Base-by-base conservation (phyloP, 2,888 invertebrate species). In the Ectropis crepuscularia region DNA sequence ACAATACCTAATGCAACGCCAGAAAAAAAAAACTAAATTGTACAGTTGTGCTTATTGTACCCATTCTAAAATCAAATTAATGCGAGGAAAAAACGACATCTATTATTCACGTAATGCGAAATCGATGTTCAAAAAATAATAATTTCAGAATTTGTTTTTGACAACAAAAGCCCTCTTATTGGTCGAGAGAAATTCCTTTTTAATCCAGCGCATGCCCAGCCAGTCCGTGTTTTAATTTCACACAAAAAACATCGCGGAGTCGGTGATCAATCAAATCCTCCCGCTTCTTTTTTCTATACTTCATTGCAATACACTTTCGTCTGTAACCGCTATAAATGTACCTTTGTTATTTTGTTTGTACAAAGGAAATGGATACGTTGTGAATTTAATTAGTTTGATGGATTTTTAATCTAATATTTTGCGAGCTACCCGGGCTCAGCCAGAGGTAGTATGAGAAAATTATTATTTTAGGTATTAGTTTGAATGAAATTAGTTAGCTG, bases 241-340 rank as follows among this genome's bases (percentile, higher is more conserved):
- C 87, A 89, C 88, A 92, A 92, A 91, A 89, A 92, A 86, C 84
- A 74, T 83, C 85, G 84, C 76, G 73, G 85, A 86, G 82, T 85
- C 82, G 92, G 92, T 92, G 92, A 92, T 92, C 92, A 92, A 92
- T 92, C 92, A 92, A 89, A 90, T 87, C 85, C 85, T 84, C 85
- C 83, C 81, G 87, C 80, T 82, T 81, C 80, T 82, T 87, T 86
- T 89, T 88, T 87, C 86, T 87, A 86, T 84, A 87, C 87, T 87
- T 85, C 85, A 87, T 86, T 88, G 89, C 90, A 88, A 85, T 89
- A 88, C 85, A 86, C 89, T 91, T 90, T 90, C 86, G 89, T 84
- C 84, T 83, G 89, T 87, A 87, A 90, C 88, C 88, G 85, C 88
- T 87, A 83, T 87, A 86, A 88, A 87, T 87, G 86, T 81, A 80